Percentiles rank a stretch among this genome's conserved stretches.
Conservation (phyloP, 2,113 vertebrate genomes). For the Zosterops pallidus region DNA sequence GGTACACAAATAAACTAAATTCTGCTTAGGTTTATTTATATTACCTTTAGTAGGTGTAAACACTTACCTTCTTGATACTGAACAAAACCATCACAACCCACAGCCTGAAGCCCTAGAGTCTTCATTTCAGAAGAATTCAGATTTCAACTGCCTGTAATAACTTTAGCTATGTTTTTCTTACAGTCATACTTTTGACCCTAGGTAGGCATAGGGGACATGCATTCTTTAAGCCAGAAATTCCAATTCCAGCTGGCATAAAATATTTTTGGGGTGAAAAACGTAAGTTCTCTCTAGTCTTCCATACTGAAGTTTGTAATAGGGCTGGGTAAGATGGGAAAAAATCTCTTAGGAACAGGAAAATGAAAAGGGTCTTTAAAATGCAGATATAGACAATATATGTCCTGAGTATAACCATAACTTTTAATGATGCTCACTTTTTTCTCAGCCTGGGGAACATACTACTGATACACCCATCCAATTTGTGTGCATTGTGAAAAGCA, state of each 20-base stretch:
- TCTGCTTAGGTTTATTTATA: neutral
- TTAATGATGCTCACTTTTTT: neutral
- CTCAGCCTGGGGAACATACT: neutral
- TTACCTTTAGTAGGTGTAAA: neutral
- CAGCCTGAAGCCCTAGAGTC: neutral
- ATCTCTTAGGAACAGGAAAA: neutral
- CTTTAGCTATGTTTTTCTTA: neutral
- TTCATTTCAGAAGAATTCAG: neutral
- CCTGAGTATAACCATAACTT: neutral
- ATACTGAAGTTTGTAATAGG: neutral
- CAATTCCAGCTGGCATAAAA: neutral
- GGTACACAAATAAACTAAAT: neutral
- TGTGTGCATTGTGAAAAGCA: neutral
- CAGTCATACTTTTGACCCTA: accelerated
- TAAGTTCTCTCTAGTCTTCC: neutral
- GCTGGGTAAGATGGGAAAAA: neutral
- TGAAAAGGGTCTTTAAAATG: neutral
- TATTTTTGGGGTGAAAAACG: neutral
- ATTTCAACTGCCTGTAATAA: neutral
- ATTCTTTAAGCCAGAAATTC: neutral
- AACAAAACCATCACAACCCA: neutral
- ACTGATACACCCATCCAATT: neutral
- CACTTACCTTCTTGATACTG: neutral
- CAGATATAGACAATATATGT: neutral
- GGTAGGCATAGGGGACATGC: accelerated